Conservation (phyloP, 2,797 vertebrate species). For the Melanotaenia nigrans region DNA sequence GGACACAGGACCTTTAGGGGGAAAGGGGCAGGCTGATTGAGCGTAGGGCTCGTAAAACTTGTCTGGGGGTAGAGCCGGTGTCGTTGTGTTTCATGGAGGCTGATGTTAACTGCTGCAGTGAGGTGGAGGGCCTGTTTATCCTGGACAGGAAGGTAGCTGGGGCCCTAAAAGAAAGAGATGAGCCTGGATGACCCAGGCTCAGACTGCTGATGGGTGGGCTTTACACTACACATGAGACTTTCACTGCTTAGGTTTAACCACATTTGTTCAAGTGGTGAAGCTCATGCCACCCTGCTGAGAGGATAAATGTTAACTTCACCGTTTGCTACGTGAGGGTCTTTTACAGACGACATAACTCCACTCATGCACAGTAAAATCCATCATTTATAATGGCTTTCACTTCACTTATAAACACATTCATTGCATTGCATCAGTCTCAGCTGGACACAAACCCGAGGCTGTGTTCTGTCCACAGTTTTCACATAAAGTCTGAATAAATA, state of each 20-base stretch:
- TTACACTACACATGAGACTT: slow-evolving; percentile 46
- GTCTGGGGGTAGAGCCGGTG: slow-evolving; percentile 55
- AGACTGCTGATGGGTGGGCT: slow-evolving; percentile 52
- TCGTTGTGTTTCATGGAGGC: slow-evolving; percentile 66
- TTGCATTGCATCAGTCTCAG: slow-evolving; percentile 2
- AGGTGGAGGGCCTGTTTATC: slow-evolving; percentile 75
- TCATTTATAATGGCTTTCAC: slow-evolving; percentile 20
- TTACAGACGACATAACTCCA: slow-evolving; percentile 16
- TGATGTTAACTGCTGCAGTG: slow-evolving; percentile 71
- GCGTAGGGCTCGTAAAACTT: slow-evolving; percentile 68
- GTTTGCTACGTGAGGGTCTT: slow-evolving; percentile 8
- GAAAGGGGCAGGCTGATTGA: slow-evolving; percentile 32
- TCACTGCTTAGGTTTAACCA: slow-evolving; percentile 7
- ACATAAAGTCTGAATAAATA: neutral
- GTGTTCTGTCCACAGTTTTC: neutral
- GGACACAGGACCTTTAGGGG: slow-evolving; percentile 43
- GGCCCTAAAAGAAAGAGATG: slow-evolving; percentile 28
- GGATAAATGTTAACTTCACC: slow-evolving; percentile 25
- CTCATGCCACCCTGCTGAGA: slow-evolving; percentile 26
- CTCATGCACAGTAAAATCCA: slow-evolving; percentile 26
- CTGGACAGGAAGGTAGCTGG: slow-evolving; percentile 51
- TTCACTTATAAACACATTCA: neutral
- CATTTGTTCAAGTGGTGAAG: slow-evolving; percentile 19
- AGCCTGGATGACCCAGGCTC: slow-evolving; percentile 34
- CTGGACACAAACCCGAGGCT: slow-evolving; percentile 16